Percentiles rank a stretch among this genome's conserved stretches.
phyloP scores from a whole-genome alignment of 2,113 vertebrate species.

The Lampris megalopsis region DNA sequence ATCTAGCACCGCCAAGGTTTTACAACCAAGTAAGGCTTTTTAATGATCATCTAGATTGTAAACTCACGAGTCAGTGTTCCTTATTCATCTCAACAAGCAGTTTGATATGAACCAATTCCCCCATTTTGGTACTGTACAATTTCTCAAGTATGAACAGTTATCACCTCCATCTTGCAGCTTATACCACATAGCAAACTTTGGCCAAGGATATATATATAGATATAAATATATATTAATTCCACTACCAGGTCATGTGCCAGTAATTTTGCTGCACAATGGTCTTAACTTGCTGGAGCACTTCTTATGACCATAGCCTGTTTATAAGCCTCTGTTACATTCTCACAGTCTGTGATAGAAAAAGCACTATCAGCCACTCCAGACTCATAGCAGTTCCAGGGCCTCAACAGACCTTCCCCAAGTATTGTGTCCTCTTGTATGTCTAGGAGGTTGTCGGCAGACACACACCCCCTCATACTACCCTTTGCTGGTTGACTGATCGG shows the following conservation, averaged over 20 bases:
- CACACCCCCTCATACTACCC: constrained; percentile 83
- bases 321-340: constrained; percentile 80
- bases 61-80: too few relatives aligned
- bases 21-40: too few relatives aligned
- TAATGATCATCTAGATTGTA: not conserved
- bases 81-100: constrained; percentile 21
- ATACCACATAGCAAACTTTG: constrained; percentile 41
- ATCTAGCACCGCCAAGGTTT: too few relatives aligned
- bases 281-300: constrained; percentile 82
- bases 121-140: constrained; percentile 62
- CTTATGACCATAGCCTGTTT: constrained; percentile 75
- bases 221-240: constrained; percentile 4
- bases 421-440: constrained; percentile 78
- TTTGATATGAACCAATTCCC: constrained; percentile 28
- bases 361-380: constrained; percentile 78
- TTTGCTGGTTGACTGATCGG: constrained; percentile 42
- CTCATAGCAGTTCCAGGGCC: constrained; percentile 80
- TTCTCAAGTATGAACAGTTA: constrained; percentile 30
- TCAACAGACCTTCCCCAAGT: constrained; percentile 46
- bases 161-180: not conserved
- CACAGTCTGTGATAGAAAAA: constrained; percentile 85
- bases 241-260: not conserved
- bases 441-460: constrained; percentile 91
- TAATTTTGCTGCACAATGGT: too few relatives aligned
- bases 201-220: constrained; percentile 4